Percentiles rank a stretch among this genome's conserved stretches.
phyloP scores from a whole-genome alignment of 2,797 vertebrate species.

The Microhierax caerulescens region DNA sequence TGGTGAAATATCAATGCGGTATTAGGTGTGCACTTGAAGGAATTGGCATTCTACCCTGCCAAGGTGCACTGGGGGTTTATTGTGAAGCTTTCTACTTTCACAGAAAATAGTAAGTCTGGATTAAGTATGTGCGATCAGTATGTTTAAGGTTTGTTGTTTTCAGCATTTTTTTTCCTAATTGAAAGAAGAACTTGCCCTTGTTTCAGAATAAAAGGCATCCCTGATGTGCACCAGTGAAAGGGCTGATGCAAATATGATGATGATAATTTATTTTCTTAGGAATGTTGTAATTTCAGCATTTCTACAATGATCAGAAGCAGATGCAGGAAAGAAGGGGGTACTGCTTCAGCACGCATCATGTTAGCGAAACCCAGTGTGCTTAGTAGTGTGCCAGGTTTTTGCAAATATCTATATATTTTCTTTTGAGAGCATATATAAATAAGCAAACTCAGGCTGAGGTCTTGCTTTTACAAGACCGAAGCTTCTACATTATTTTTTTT shows the following conservation, averaged over 20 bases:
- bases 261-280: slow-evolving; percentile 13
- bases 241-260: background rate
- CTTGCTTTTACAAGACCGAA: background rate
- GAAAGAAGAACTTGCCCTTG: background rate
- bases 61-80: background rate
- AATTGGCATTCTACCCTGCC: background rate
- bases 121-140: background rate
- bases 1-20: background rate
- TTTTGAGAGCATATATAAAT: background rate
- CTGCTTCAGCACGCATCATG: background rate
- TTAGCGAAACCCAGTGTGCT: background rate
- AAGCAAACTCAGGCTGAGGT: background rate
- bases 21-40: background rate
- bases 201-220: slow-evolving; percentile 36
- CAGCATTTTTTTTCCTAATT: background rate
- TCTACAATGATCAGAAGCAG: background rate
- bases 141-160: background rate
- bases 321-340: background rate
- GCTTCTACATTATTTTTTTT: background rate
- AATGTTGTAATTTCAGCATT: slow-evolving; percentile 20
- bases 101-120: background rate
- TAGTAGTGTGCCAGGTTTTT: background rate
- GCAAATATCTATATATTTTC: background rate
- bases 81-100: background rate
- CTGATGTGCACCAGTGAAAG: background rate